Conservation (phyloP, 1,140 invertebrate species). For the Magallana gigas region DNA sequence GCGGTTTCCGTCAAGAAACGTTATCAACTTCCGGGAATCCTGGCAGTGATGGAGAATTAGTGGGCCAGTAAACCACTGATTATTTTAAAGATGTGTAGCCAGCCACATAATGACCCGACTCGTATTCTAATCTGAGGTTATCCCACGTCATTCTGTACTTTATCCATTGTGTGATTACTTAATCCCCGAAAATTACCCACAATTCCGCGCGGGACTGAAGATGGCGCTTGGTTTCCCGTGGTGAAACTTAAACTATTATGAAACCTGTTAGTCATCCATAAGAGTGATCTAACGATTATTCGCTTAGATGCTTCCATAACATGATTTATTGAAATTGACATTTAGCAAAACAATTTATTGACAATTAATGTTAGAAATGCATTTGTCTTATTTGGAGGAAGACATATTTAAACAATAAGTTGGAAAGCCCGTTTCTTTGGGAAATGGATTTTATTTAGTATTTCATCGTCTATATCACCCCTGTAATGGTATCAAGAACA, state of each 20-base stretch:
- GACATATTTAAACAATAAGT: no score
- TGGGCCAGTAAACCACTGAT: background rate
- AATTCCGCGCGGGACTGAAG: background rate
- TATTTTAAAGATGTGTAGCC: background rate
- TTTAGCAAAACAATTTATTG: no score
- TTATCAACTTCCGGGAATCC: background rate
- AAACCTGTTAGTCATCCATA: no score
- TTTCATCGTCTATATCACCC: no score
- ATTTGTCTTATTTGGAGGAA: no score
- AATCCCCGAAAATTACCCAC: background rate
- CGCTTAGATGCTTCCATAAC: no score
- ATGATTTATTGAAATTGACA: no score
- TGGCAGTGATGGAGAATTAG: background rate
- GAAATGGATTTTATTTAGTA: no score
- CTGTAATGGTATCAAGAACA: no score
- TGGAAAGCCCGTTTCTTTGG: no score
- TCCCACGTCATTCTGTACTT: conserved; percentile 2
- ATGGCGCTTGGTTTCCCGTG: background rate
- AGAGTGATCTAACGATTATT: no score
- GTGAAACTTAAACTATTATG: background rate
- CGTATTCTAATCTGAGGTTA: conserved; percentile 21
- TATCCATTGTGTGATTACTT: background rate
- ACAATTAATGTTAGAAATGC: no score
- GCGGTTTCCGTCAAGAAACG: background rate
- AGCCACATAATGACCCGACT: background rate